phyloP scores from a whole-genome alignment of 1,140 invertebrate genomes.

The Drosophila nebulosa region DNA sequence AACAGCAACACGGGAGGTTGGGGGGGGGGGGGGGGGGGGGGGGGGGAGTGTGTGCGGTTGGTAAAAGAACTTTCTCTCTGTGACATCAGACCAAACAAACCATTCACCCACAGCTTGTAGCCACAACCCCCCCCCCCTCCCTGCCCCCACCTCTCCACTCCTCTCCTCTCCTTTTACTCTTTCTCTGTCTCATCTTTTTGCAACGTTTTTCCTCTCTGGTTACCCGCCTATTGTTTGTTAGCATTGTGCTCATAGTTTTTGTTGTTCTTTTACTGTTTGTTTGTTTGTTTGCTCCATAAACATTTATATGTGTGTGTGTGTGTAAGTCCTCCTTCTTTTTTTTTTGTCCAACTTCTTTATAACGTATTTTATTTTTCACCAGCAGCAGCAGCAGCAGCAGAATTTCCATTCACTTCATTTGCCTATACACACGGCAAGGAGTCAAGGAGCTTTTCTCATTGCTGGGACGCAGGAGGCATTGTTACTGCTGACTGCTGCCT shows the following conservation, averaged over 20 bases:
- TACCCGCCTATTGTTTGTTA: conserved; percentile 65
- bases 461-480: conserved; percentile 27
- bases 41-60: too few species aligned
- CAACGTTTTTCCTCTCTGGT: conserved; percentile 6
- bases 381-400: conserved; percentile 18
- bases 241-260: conserved; percentile 51
- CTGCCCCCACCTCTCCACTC: not conserved
- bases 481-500: conserved; percentile 48
- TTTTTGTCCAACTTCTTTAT: conserved; percentile 30
- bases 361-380: conserved; percentile 52
- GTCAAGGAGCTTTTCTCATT: conserved; percentile 64
- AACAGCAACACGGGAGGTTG: conserved; percentile 42
- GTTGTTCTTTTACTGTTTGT: conserved; percentile 21
- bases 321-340: conserved; percentile 44
- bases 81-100: conserved; percentile 23
- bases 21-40: conserved; percentile 23
- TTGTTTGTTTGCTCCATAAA: conserved; percentile 19
- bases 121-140: conserved; percentile 24
- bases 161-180: too few species aligned
- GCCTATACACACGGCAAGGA: conserved; percentile 55
- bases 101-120: too few species aligned
- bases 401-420: conserved; percentile 70
- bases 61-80: conserved; percentile 58
- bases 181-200: not conserved
- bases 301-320: conserved; percentile 8